Evolutionary conservation across 2,888 invertebrate species (phyloP).

Genomic region (Epinotia ramella): DNA sequence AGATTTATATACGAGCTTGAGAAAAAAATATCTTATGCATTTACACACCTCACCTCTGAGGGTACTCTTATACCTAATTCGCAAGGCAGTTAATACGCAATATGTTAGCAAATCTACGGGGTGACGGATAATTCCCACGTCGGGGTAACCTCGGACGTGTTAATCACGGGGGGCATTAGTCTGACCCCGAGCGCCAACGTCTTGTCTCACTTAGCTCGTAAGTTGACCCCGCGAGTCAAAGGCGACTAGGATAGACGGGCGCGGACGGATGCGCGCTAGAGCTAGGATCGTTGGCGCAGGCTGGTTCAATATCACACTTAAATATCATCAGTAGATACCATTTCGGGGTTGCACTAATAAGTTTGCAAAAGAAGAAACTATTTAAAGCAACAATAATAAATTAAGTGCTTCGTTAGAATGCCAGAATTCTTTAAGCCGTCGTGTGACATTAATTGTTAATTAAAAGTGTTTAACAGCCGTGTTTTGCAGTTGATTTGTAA

Average conservation of each 20-base stretch:
- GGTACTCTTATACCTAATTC: constrained; percentile 10
- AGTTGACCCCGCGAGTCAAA: constrained; percentile 18
- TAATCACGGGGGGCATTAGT: constrained; percentile 42
- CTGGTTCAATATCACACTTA: neutral
- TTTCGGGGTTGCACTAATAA: neutral
- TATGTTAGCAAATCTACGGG: constrained; percentile 40
- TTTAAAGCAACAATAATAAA: neutral
- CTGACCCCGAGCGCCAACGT: constrained; percentile 34
- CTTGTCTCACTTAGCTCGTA: constrained; percentile 30
- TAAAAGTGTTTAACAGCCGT: constrained; percentile 9
- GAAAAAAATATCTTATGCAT: constrained; percentile 9
- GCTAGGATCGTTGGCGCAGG: neutral
- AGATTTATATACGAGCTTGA: constrained; percentile 5
- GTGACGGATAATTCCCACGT: constrained; percentile 43
- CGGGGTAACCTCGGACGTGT: constrained; percentile 42
- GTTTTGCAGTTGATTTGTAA: constrained; percentile 12
- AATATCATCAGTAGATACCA: neutral
- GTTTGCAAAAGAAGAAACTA: too few species aligned
- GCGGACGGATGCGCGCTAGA: neutral
- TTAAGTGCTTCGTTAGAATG: neutral
- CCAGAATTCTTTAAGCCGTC: neutral
- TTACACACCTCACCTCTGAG: constrained; percentile 10
- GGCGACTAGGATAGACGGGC: constrained; percentile 20
- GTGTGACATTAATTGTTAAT: constrained; percentile 9
- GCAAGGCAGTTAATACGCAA: constrained; percentile 43